Evolutionary conservation across 2,888 invertebrate species (phyloP).

Genomic region (Caenorhabditis afra): DNA sequence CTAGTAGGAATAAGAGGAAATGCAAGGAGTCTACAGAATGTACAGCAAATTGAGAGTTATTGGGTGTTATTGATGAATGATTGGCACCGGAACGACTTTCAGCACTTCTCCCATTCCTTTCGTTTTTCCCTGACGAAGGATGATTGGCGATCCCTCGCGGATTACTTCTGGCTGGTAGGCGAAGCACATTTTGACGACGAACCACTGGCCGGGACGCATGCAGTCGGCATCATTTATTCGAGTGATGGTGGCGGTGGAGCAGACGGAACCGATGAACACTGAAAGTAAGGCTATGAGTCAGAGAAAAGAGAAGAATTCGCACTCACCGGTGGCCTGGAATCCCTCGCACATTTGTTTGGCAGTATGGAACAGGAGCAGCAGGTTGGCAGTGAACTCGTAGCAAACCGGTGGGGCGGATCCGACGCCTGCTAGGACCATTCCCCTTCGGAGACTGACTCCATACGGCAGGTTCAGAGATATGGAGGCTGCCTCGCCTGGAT

Average conservation of each 20-base stretch:
- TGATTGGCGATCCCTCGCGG: conserved; percentile 86
- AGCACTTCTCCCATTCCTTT: conserved; percentile 90
- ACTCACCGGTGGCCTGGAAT: conserved; percentile 86
- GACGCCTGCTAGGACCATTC: conserved; percentile 88
- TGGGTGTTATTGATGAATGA: conserved; percentile 15
- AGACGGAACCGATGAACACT: conserved; percentile 94
- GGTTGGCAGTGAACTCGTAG: conserved; percentile 86
- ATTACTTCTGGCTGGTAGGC: conserved; percentile 71
- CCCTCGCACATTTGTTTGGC: conserved; percentile 80
- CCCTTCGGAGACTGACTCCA: conserved; percentile 82
- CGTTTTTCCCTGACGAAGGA: conserved; percentile 89
- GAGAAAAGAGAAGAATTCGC: background rate
- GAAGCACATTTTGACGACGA: conserved; percentile 84
- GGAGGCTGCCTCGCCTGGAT: conserved; percentile 93
- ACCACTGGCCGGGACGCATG: conserved; percentile 88
- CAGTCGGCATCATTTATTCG: conserved; percentile 79
- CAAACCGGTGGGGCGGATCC: conserved; percentile 77
- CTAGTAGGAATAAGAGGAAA: conserved; percentile 14
- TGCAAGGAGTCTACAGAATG: conserved; percentile 29
- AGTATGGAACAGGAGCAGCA: conserved; percentile 86
- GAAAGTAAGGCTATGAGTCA: conserved; percentile 2
- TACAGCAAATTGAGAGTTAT: conserved; percentile 28
- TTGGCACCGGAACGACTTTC: conserved; percentile 54
- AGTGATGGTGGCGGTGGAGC: conserved; percentile 92
- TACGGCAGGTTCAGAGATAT: conserved; percentile 84